Evolutionary conservation across 2,888 invertebrate genomes (phyloP).

Genomic region (Steinernema scapterisci): DNA sequence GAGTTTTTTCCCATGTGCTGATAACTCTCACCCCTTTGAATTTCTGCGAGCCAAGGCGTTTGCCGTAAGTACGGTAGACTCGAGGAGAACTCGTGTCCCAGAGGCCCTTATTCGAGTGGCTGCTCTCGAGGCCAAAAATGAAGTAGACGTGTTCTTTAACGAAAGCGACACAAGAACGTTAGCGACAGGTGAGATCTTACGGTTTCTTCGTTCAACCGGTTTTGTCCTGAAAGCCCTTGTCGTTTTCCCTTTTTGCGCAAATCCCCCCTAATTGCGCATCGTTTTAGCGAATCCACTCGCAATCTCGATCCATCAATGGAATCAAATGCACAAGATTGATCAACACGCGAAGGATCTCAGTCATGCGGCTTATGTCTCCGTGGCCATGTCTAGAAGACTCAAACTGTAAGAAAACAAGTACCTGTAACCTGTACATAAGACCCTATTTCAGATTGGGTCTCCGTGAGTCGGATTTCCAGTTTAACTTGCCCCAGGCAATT

Average conservation of each 20-base stretch:
- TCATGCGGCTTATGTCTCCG: constrained; percentile 43
- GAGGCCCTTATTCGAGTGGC: constrained; percentile 58
- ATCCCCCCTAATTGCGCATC: not conserved
- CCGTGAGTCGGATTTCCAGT: constrained; percentile 39
- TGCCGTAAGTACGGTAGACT: constrained; percentile 30
- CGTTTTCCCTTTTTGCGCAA: constrained; percentile 20
- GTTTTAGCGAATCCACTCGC: constrained; percentile 33
- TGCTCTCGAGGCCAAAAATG: constrained; percentile 59
- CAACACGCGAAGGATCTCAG: constrained; percentile 35
- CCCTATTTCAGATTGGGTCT: constrained; percentile 34
- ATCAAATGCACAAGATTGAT: constrained; percentile 33
- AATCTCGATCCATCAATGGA: constrained; percentile 25
- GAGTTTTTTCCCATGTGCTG: constrained; percentile 61
- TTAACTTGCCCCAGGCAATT: constrained; percentile 34
- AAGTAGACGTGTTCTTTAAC: constrained; percentile 55
- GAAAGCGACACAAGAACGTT: constrained; percentile 46
- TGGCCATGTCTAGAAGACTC: constrained; percentile 39
- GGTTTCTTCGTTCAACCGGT: too few species aligned
- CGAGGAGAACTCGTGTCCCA: constrained; percentile 45
- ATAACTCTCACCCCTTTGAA: constrained; percentile 23
- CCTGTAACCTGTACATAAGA: not conserved
- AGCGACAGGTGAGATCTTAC: constrained; percentile 17
- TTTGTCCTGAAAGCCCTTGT: not conserved
- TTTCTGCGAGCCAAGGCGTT: constrained; percentile 16
- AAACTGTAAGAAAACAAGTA: constrained; percentile 27